Conservation (phyloP, 2,113 vertebrate genomes). For the Clarias batrachus region DNA sequence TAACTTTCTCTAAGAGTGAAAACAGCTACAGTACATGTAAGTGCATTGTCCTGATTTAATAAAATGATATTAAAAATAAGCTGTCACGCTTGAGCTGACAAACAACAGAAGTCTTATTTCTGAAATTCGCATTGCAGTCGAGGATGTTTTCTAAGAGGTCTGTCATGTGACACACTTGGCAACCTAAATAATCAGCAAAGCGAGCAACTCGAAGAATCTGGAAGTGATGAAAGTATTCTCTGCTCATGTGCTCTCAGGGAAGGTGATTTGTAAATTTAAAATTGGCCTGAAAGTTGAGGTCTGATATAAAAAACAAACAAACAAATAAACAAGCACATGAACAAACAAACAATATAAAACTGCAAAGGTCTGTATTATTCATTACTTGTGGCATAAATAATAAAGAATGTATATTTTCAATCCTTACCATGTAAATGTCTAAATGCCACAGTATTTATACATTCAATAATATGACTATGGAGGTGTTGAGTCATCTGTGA, state of each 20-base stretch:
- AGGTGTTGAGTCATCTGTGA: neutral
- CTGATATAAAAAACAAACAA: neutral
- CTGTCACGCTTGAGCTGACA: neutral
- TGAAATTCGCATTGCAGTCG: neutral
- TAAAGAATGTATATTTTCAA: conserved; percentile 15
- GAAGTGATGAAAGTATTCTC: neutral
- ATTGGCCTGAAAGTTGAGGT: neutral
- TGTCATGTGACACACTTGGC: neutral
- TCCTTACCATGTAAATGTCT: conserved; percentile 53
- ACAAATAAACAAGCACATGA: neutral
- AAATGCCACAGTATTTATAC: neutral
- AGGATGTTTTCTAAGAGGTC: neutral
- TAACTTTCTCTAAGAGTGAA: neutral
- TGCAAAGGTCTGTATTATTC: neutral
- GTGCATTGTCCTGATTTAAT: neutral
- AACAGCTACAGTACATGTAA: neutral
- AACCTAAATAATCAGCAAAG: neutral
- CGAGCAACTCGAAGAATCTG: neutral
- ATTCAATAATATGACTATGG: neutral
- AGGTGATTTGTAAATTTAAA: neutral
- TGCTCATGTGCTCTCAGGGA: neutral
- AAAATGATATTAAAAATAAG: neutral
- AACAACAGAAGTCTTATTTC: neutral
- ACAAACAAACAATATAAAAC: neutral
- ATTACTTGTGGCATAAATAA: conserved; percentile 40